Evolutionary conservation across 1,140 invertebrate species (phyloP).

Genomic region (Calycopis cecrops): DNA sequence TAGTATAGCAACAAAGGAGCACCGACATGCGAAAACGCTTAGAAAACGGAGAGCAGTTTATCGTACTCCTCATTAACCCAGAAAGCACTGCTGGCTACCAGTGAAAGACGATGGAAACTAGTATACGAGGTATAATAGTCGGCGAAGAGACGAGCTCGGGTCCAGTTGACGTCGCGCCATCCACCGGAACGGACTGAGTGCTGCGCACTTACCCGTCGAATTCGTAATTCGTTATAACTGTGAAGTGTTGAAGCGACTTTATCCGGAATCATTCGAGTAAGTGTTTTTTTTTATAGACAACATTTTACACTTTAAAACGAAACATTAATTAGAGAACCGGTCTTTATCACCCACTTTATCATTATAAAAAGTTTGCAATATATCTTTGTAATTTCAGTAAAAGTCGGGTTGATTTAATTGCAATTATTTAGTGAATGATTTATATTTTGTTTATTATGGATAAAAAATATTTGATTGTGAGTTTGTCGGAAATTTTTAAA

Average conservation of each 20-base stretch:
- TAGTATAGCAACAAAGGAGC: constrained; percentile 40
- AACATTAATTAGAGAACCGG: too few species aligned
- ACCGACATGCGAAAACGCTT: constrained; percentile 53
- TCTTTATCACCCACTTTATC: too few species aligned
- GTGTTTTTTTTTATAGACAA: constrained; percentile 13
- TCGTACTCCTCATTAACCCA: constrained; percentile 67
- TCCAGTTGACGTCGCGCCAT: constrained; percentile 45
- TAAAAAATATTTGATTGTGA: too few species aligned
- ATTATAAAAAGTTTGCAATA: too few species aligned
- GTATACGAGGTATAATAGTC: constrained; percentile 65
- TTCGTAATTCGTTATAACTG: constrained; percentile 32
- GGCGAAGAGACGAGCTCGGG: constrained; percentile 30
- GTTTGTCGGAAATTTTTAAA: too few species aligned
- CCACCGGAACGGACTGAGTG: constrained; percentile 34
- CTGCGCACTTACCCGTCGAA: constrained; percentile 20
- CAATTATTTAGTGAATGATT: too few species aligned
- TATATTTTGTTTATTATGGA: too few species aligned
- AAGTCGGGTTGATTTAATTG: too few species aligned
- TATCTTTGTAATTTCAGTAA: too few species aligned
- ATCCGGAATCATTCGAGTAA: constrained; percentile 33
- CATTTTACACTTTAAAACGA: too few species aligned
- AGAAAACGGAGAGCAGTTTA: constrained; percentile 56
- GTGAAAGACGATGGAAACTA: constrained; percentile 68
- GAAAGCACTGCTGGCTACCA: constrained; percentile 54
- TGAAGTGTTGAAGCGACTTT: constrained; percentile 32